Percentiles rank a stretch among this genome's conserved stretches.
These are phyloP conservation scores for Hexactinellida sp. DNA, from an alignment of 37 sponge, comb jelly and placozoan genomes.

Conservation along the genomic window DNA sequence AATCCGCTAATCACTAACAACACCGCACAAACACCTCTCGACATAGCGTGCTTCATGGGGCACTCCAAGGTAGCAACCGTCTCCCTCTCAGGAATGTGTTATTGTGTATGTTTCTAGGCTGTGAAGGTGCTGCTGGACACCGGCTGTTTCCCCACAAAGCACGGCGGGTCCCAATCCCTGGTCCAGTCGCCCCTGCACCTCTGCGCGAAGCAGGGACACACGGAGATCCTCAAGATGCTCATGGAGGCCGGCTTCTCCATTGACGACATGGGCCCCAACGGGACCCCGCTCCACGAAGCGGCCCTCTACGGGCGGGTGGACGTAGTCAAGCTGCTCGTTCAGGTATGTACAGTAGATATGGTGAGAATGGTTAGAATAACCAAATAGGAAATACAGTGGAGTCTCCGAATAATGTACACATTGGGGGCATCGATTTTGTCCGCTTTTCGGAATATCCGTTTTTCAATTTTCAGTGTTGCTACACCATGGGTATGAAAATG, in stretches of 20 bases:
- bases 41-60: slow-evolving; percentile 69
- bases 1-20: slow-evolving; percentile 52
- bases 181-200: slow-evolving; percentile 54
- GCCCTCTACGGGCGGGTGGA: slow-evolving; percentile 65
- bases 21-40: slow-evolving; percentile 58
- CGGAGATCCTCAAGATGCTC: slow-evolving; percentile 33
- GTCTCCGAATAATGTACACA: too few relatives aligned
- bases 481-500: too few relatives aligned
- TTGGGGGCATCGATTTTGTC: too few relatives aligned
- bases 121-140: slow-evolving; percentile 54
- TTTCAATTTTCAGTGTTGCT: too few relatives aligned
- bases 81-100: too few relatives aligned
- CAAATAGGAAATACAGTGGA: not conserved
- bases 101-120: slow-evolving; percentile 24
- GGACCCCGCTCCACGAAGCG: slow-evolving; percentile 71
- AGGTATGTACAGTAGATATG: too few relatives aligned
- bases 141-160: slow-evolving; percentile 43
- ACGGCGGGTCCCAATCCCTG: slow-evolving; percentile 27
- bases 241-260: slow-evolving; percentile 54
- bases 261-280: slow-evolving; percentile 54
- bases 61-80: slow-evolving; percentile 33
- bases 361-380: not conserved
- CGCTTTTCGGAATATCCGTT: too few relatives aligned
- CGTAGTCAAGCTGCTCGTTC: slow-evolving; percentile 51
- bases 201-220: slow-evolving; percentile 75